Conservation (phyloP, 92 coral and sea anemone genomes). For the Phenganax stokvisi region DNA sequence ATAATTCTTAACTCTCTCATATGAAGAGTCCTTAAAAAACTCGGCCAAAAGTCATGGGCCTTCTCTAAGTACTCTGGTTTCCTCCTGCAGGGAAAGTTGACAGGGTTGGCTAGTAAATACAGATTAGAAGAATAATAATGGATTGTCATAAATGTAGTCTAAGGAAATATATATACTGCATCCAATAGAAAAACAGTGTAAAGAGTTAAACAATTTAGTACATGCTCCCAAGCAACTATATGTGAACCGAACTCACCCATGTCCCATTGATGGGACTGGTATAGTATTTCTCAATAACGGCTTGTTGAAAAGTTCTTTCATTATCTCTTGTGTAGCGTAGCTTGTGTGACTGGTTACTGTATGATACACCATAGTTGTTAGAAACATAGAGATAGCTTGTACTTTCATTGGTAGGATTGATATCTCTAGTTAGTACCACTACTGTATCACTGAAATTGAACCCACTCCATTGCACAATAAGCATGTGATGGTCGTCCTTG, state of each 20-base stretch:
- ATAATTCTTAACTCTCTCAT: too few relatives aligned
- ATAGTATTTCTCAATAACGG: slow-evolving; percentile 55
- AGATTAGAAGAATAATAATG: too few relatives aligned
- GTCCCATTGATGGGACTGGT: slow-evolving; percentile 70
- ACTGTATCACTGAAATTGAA: slow-evolving; percentile 70
- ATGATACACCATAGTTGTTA: slow-evolving; percentile 64
- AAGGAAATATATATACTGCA: not conserved
- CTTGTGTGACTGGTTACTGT: slow-evolving; percentile 50
- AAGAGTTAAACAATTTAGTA: not conserved
- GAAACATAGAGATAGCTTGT: slow-evolving; percentile 90
- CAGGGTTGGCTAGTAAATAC: too few relatives aligned
- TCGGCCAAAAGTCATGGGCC: too few relatives aligned
- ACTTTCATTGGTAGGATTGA: slow-evolving; percentile 39
- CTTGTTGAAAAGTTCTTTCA: slow-evolving; percentile 8
- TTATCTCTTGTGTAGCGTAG: slow-evolving; percentile 44
- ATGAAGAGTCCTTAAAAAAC: too few relatives aligned
- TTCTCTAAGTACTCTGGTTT: too few relatives aligned
- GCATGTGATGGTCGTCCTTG: slow-evolving; percentile 72
- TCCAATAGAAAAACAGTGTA: not conserved
- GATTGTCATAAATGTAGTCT: too few relatives aligned
- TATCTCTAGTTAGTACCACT: slow-evolving; percentile 70
- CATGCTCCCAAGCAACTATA: not conserved
- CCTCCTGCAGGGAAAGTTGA: too few relatives aligned
- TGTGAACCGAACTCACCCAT: slow-evolving; percentile 56
- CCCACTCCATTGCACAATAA: slow-evolving; percentile 92